Conservation (phyloP, 2,113 vertebrate genomes). For the Gadus chalcogrammus region DNA sequence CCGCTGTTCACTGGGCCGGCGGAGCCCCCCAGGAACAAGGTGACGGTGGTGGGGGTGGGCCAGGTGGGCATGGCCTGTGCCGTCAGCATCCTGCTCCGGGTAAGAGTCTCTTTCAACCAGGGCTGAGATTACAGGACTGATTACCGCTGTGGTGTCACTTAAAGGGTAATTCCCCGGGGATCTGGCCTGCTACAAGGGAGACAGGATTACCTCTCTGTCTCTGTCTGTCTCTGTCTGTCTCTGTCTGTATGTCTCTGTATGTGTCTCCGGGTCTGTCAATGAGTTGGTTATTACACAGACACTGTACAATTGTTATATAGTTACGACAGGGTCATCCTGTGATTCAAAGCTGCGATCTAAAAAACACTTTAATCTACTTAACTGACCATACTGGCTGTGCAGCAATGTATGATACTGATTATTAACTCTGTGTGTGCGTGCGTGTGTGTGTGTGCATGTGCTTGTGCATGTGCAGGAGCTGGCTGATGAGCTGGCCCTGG, state of each 20-base stretch:
- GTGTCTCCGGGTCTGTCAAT: neutral
- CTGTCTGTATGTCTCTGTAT: neutral
- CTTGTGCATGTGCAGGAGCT: slow-evolving; percentile 74
- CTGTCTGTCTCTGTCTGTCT: slow-evolving; percentile 26
- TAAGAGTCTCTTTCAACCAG: slow-evolving; percentile 49
- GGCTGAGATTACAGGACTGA: slow-evolving; percentile 7
- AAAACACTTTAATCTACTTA: too few species aligned
- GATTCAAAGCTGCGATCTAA: too few species aligned
- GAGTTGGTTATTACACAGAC: neutral
- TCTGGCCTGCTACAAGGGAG: slow-evolving; percentile 11
- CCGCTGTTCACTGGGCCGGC: slow-evolving; percentile 49
- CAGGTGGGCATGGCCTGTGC: slow-evolving; percentile 96
- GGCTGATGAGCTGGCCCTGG: slow-evolving; percentile 90
- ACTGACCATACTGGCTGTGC: too few species aligned
- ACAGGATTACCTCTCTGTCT: slow-evolving; percentile 46
- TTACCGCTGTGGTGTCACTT: neutral
- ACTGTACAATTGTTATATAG: too few species aligned
- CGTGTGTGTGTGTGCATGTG: neutral
- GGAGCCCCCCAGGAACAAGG: slow-evolving; percentile 78
- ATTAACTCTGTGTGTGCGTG: neutral
- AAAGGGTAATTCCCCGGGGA: slow-evolving; percentile 33
- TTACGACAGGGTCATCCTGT: too few species aligned
- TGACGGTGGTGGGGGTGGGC: slow-evolving; percentile 91
- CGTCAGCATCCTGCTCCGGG: slow-evolving; percentile 86
- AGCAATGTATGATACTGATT: too few species aligned